A percentile compares a stretch with the other conserved stretches of the same genome.
phyloP scores from a whole-genome alignment of 1,140 invertebrate species.

The Melipona quadrifasciata region DNA sequence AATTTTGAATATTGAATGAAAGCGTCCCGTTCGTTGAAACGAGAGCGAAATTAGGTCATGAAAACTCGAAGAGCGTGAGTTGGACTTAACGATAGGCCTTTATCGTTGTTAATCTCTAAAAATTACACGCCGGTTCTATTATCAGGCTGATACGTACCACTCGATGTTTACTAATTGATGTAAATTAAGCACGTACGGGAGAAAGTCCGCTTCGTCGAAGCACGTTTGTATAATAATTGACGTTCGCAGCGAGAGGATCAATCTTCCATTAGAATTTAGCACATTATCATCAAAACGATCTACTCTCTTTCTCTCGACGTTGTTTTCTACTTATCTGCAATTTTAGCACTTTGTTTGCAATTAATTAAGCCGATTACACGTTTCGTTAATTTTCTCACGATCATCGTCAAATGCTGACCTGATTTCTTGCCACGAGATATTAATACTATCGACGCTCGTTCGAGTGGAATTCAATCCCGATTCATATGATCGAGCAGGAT shows the following conservation, averaged over 20 bases:
- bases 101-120: neutral
- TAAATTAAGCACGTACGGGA: neutral
- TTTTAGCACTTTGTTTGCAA: neutral
- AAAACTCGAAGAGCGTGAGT: neutral
- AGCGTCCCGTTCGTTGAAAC: neutral
- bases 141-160: neutral
- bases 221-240: conserved; percentile 21
- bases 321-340: neutral
- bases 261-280: neutral
- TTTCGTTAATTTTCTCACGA: neutral
- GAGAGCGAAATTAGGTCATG: neutral
- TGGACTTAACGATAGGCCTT: neutral
- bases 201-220: conserved; percentile 4
- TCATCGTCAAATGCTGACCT: neutral
- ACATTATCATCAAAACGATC: neutral
- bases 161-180: conserved; percentile 3
- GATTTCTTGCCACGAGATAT: neutral
- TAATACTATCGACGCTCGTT: neutral
- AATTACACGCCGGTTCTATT: neutral
- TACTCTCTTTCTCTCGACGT: neutral
- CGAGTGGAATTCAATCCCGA: too few relatives aligned
- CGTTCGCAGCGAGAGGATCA: conserved; percentile 5
- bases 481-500: neutral
- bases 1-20: neutral
- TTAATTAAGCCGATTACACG: neutral